Percentiles rank a stretch among this genome's conserved stretches.
Conservation (phyloP, 2,888 invertebrate species). For the Aspidiotus rigidus region DNA sequence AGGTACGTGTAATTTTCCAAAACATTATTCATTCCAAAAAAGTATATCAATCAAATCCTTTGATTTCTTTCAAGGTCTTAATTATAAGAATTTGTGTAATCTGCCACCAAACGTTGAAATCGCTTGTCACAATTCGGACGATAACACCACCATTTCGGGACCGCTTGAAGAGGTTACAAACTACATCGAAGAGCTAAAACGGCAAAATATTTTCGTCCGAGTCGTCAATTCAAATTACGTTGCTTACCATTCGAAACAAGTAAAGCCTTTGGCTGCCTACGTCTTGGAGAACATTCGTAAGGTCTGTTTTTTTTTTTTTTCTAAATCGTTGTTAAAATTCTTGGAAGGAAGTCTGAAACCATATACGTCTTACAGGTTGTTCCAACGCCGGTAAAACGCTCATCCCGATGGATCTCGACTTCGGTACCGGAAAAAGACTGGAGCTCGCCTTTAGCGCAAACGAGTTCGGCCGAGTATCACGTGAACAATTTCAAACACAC, state of each 20-base stretch:
- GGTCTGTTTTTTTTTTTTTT: neutral
- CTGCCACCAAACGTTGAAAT: conserved; percentile 58
- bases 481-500: conserved; percentile 49
- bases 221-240: conserved; percentile 39
- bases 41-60: neutral
- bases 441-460: conserved; percentile 45
- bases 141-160: conserved; percentile 70
- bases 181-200: conserved; percentile 51
- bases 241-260: conserved; percentile 41
- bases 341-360: too few species aligned
- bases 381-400: conserved; percentile 44
- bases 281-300: conserved; percentile 21
- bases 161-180: conserved; percentile 53
- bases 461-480: conserved; percentile 51
- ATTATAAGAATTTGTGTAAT: conserved; percentile 39
- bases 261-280: conserved; percentile 43
- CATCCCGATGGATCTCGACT: conserved; percentile 51
- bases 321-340: neutral
- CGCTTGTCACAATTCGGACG: conserved; percentile 70
- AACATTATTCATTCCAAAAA: neutral
- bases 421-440: conserved; percentile 48
- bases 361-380: conserved; percentile 38
- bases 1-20: conserved; percentile 40
- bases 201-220: conserved; percentile 39
- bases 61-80: conserved; percentile 36